phyloP scores from a whole-genome alignment of 2,113 vertebrate genomes.

The Emydura subglobosa region DNA sequence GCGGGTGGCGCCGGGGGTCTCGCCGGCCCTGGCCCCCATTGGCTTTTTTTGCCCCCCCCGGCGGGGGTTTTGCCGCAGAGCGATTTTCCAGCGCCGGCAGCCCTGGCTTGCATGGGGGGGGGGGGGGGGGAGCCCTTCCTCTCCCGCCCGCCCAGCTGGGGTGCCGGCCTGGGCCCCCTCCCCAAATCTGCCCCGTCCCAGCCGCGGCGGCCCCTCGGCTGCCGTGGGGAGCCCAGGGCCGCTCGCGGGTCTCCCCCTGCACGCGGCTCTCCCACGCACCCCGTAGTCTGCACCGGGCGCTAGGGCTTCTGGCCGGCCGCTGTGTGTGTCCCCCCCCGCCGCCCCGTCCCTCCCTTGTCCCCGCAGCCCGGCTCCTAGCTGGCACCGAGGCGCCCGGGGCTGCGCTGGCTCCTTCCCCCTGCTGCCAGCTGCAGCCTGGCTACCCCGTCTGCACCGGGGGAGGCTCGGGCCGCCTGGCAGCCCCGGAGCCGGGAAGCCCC shows the following conservation, averaged over 20 bases:
- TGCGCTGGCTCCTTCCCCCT: conserved; percentile 37
- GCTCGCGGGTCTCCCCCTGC: too few species aligned
- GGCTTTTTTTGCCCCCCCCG: background rate
- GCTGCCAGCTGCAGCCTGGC: conserved; percentile 19
- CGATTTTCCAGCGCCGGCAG: conserved; percentile 60
- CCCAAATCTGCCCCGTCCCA: background rate
- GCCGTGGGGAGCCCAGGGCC: background rate
- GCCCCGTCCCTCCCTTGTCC: too few species aligned
- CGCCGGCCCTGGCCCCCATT: background rate
- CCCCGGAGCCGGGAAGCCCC: background rate
- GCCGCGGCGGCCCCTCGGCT: background rate
- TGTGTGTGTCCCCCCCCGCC: background rate
- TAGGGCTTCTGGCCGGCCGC: too few species aligned
- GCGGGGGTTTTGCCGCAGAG: conserved; percentile 87
- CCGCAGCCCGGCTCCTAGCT: background rate
- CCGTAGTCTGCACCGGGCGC: background rate
- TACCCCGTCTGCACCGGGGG: conserved; percentile 73
- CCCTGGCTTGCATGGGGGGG: conserved; percentile 36
- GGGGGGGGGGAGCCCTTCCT: background rate
- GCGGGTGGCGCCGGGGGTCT: background rate
- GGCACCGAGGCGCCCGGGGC: background rate
- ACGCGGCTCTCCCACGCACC: too few species aligned
- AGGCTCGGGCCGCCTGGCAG: conserved; percentile 58
- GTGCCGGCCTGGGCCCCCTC: background rate
- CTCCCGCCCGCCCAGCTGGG: background rate